Conservation (phyloP, 2,888 invertebrate genomes). For the Erebia palarica region DNA sequence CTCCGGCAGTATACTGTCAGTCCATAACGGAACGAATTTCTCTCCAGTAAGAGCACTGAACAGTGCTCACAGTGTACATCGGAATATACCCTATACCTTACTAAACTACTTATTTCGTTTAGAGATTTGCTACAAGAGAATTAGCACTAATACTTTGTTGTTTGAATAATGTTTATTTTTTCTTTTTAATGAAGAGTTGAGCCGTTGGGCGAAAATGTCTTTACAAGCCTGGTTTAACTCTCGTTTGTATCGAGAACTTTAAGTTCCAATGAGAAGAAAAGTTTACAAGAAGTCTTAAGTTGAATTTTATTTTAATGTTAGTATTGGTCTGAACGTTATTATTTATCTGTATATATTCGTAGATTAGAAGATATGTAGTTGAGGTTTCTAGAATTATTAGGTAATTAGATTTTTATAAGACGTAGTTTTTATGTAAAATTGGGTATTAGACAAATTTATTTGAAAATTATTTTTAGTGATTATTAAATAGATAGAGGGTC, state of each 20-base stretch:
- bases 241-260: conserved; percentile 42
- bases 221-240: conserved; percentile 53
- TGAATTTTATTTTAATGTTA: conserved; percentile 37
- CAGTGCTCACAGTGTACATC: no score
- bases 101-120: no score
- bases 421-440: no score
- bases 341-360: not conserved
- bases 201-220: not conserved
- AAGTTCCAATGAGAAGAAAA: conserved; percentile 31
- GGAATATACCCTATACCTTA: no score
- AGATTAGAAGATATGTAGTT: not conserved
- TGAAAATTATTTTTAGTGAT: no score
- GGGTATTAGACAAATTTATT: no score
- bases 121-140: no score
- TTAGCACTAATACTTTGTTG: not conserved
- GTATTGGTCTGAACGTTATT: conserved; percentile 34
- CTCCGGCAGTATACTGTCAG: no score
- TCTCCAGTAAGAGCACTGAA: no score
- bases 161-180: not conserved
- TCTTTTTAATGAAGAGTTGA: not conserved
- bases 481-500: no score
- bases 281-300: conserved; percentile 33
- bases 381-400: not conserved
- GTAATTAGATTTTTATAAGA: not conserved
- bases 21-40: no score